phyloP scores from a whole-genome alignment of 1,140 invertebrate species.

The Epicauta chinensis region DNA sequence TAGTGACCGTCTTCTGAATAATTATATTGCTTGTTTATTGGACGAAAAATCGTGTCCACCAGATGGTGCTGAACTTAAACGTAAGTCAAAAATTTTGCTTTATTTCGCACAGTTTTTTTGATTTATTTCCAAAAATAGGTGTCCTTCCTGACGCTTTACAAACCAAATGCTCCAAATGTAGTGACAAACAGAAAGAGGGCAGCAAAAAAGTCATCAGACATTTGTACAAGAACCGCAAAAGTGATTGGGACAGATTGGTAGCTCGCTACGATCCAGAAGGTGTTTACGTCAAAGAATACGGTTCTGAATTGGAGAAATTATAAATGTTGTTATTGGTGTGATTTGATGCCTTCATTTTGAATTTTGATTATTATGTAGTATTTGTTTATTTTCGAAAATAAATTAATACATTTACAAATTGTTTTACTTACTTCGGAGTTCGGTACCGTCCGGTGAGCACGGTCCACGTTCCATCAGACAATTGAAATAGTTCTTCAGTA shows the following conservation, averaged over 20 bases:
- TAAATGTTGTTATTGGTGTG: too few species aligned
- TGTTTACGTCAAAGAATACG: slow-evolving; percentile 34
- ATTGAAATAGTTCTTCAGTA: slow-evolving; percentile 56
- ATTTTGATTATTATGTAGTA: too few species aligned
- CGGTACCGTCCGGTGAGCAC: slow-evolving; percentile 60
- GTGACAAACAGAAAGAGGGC: slow-evolving; percentile 51
- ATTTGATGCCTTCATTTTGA: too few species aligned
- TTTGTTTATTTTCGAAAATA: too few species aligned
- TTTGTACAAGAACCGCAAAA: slow-evolving; percentile 45
- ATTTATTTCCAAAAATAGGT: not conserved
- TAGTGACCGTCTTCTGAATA: slow-evolving; percentile 47
- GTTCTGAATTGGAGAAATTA: slow-evolving; percentile 16
- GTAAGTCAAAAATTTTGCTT: slow-evolving; percentile 41
- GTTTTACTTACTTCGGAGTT: slow-evolving; percentile 55
- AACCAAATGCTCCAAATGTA: slow-evolving; percentile 58
- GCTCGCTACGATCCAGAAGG: slow-evolving; percentile 50
- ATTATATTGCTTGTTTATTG: slow-evolving; percentile 49
- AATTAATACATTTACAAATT: too few species aligned
- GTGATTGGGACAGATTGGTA: slow-evolving; percentile 48
- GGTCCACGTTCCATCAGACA: slow-evolving; percentile 58
- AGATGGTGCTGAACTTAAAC: slow-evolving; percentile 47
- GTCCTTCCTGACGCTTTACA: slow-evolving; percentile 54
- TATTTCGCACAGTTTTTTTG: not conserved
- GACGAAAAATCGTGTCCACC: slow-evolving; percentile 47
- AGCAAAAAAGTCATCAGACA: slow-evolving; percentile 54